Evolutionary conservation across 2,113 vertebrate species (phyloP).

Genomic region (Sylvilagus bachmani): DNA sequence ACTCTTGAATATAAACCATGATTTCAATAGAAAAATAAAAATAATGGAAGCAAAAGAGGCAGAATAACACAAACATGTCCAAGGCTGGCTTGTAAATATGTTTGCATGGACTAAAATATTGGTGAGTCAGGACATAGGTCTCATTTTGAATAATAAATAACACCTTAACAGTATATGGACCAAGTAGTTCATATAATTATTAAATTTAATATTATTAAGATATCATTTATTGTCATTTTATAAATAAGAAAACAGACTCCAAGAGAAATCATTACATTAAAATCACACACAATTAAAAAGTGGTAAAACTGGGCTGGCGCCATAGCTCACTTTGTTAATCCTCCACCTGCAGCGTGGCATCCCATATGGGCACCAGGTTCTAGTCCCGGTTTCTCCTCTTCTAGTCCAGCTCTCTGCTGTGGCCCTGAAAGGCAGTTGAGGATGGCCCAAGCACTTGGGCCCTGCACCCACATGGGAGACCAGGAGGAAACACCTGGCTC

Average conservation of each 20-base stretch:
- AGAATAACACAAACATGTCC: background rate
- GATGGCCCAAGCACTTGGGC: no score
- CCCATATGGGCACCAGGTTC: no score
- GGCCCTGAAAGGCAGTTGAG: no score
- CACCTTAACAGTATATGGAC: background rate
- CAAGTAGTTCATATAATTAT: conserved; percentile 30
- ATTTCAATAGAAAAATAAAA: conserved; percentile 28
- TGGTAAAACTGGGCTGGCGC: background rate
- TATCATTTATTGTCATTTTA: background rate
- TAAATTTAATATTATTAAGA: background rate
- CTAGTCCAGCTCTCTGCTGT: no score
- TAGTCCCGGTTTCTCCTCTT: no score
- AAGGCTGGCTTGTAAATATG: conserved; percentile 23
- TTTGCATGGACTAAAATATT: background rate
- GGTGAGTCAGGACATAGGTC: background rate
- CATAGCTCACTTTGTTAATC: no score
- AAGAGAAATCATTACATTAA: background rate
- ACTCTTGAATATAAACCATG: background rate
- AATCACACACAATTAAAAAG: background rate
- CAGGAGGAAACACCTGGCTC: no score
- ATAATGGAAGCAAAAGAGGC: background rate
- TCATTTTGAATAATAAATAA: background rate
- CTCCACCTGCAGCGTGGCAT: no score
- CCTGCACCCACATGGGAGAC: no score
- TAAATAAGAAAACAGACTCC: conserved; percentile 23